phyloP scores from a whole-genome alignment of 2,888 invertebrate species.

The Ormyrus thymus region DNA sequence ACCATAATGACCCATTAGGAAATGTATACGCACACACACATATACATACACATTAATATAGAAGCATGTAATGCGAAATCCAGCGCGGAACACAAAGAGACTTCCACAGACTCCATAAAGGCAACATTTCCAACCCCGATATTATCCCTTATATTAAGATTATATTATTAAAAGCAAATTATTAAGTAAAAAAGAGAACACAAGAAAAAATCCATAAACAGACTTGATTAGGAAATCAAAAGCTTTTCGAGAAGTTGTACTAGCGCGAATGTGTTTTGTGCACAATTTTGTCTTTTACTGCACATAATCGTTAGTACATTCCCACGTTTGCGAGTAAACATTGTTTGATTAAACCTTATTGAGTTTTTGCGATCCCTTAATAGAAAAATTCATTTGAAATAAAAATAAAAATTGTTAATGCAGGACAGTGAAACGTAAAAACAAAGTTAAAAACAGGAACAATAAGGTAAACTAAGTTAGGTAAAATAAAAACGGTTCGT shows the following conservation, averaged over 20 bases:
- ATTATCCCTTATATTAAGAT: constrained; percentile 25
- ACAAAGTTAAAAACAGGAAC: not conserved
- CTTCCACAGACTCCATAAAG: constrained; percentile 18
- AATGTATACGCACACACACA: too few relatives aligned
- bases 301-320: constrained; percentile 52
- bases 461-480: not conserved
- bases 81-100: constrained; percentile 29
- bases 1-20: too few relatives aligned
- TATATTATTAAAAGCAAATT: constrained; percentile 18
- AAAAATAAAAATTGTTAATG: not conserved
- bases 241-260: constrained; percentile 35
- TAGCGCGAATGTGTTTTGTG: constrained; percentile 38
- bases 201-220: constrained; percentile 5
- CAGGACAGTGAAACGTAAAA: not conserved
- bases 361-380: constrained; percentile 20
- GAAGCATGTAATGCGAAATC: constrained; percentile 25
- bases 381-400: not conserved
- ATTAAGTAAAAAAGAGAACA: not conserved
- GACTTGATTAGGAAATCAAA: constrained; percentile 28
- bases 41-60: constrained; percentile 35
- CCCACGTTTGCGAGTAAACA: constrained; percentile 38
- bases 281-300: constrained; percentile 50
- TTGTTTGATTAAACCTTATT: constrained; percentile 34
- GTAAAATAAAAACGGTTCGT: too few relatives aligned
- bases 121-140: constrained; percentile 1